Percentiles rank a stretch among this genome's conserved stretches.
phyloP scores from a whole-genome alignment of 2,888 invertebrate species.

The Drosophila niveifrons region DNA sequence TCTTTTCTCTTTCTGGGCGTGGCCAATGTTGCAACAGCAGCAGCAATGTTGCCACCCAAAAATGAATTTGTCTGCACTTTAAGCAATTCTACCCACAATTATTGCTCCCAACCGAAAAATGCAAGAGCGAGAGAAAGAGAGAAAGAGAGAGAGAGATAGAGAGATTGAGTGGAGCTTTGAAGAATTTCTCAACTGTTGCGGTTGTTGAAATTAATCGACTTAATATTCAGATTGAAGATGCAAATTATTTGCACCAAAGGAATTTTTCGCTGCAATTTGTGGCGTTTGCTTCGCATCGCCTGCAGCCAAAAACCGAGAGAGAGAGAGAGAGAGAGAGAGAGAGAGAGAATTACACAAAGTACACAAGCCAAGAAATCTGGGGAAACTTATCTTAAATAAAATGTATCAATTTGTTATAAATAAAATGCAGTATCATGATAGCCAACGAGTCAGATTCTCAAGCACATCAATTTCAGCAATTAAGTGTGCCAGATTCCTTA shows the following conservation, averaged over 20 bases:
- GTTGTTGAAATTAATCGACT: slow-evolving; percentile 22
- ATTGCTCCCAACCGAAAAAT: slow-evolving; percentile 9
- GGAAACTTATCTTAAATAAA: too few relatives aligned
- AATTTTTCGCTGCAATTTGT: slow-evolving; percentile 11
- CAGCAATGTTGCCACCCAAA: slow-evolving; percentile 12
- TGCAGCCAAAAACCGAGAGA: neutral
- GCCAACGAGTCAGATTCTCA: too few relatives aligned
- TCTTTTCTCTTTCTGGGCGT: too few relatives aligned
- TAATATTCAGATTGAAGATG: slow-evolving; percentile 32
- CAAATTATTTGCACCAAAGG: slow-evolving; percentile 13
- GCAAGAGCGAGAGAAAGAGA: neutral
- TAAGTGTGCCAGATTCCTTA: too few relatives aligned
- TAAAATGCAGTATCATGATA: too few relatives aligned
- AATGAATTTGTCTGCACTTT: slow-evolving; percentile 37
- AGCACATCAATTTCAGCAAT: too few relatives aligned
- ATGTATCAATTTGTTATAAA: too few relatives aligned
- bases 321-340: too few relatives aligned
- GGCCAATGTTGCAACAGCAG: slow-evolving; percentile 34
- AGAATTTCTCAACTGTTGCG: slow-evolving; percentile 23
- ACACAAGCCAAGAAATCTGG: too few relatives aligned
- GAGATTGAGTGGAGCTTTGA: slow-evolving; percentile 11
- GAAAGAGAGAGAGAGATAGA: slow-evolving; percentile 2
- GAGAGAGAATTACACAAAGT: slow-evolving; percentile 1
- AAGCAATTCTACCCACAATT: neutral
- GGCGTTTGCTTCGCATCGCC: neutral